Conservation (phyloP, 2,113 vertebrate species). For the Seriola dumerili region DNA sequence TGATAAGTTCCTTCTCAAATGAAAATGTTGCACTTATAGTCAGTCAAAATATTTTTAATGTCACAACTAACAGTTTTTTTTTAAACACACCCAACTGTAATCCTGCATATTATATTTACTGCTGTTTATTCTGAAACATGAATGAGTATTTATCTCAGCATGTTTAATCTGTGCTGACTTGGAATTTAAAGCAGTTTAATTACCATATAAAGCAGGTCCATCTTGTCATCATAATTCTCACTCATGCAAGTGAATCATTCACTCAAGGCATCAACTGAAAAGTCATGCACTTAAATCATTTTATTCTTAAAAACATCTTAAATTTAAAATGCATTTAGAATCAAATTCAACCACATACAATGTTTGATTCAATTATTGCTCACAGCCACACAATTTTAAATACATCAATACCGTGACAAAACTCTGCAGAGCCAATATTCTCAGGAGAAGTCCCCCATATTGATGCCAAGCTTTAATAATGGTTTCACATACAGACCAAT, state of each 20-base stretch:
- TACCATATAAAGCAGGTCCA: constrained; percentile 46
- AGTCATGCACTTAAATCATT: neutral
- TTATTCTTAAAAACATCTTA: neutral
- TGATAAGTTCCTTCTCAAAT: constrained; percentile 16
- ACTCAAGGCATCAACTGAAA: neutral
- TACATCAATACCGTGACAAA: neutral
- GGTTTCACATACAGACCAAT: constrained; percentile 8
- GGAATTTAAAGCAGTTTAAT: constrained; percentile 36
- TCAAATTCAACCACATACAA: neutral
- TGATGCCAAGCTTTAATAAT: constrained; percentile 25
- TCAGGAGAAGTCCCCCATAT: constrained; percentile 4
- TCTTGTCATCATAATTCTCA: neutral
- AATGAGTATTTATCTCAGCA: neutral
- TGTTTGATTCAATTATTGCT: too few relatives aligned
- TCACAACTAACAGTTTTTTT: too few relatives aligned
- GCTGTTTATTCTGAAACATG: neutral
- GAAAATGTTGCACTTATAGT: constrained; percentile 1
- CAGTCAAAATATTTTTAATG: too few relatives aligned
- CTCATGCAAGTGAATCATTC: constrained; percentile 15
- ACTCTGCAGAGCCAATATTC: neutral
- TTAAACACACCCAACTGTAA: too few relatives aligned
- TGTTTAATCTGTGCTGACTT: neutral
- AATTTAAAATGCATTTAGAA: neutral
- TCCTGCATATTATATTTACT: too few relatives aligned
- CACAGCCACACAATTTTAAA: neutral